A percentile compares a stretch with the other conserved stretches of the same genome.
phyloP scores from a whole-genome alignment of 2,888 invertebrate species.

The Atrina japonica region DNA sequence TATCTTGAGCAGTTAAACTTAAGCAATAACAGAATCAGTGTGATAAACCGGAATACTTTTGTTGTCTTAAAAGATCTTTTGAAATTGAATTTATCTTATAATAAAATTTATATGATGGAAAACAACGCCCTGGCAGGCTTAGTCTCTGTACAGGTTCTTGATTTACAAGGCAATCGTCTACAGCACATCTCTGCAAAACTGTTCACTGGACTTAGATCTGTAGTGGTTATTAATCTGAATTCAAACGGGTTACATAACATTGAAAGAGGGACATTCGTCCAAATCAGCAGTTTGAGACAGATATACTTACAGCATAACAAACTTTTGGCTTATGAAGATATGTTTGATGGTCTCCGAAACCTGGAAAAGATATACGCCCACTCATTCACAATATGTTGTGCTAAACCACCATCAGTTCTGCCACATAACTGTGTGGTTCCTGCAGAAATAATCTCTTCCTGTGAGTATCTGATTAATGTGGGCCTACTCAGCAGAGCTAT shows the following conservation, averaged over 20 bases:
- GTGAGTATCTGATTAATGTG: background rate
- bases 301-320: background rate
- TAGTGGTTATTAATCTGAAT: background rate
- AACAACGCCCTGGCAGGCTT: background rate
- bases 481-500: background rate
- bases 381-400: constrained; percentile 13
- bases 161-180: background rate
- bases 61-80: background rate
- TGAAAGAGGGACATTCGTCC: background rate
- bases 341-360: background rate
- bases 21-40: background rate
- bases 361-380: constrained; percentile 1
- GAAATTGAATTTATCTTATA: background rate
- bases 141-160: background rate
- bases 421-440: background rate
- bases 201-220: background rate
- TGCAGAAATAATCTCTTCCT: background rate
- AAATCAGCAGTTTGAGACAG: background rate
- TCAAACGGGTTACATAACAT: background rate
- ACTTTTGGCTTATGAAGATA: background rate
- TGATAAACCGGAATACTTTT: background rate
- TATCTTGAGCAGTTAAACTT: background rate
- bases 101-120: background rate
- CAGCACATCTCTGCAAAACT: background rate
- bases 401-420: background rate